Evolutionary conservation across 64 coral and sea anemone species (phyloP).

Genomic region (Pocillopora damicornis): DNA sequence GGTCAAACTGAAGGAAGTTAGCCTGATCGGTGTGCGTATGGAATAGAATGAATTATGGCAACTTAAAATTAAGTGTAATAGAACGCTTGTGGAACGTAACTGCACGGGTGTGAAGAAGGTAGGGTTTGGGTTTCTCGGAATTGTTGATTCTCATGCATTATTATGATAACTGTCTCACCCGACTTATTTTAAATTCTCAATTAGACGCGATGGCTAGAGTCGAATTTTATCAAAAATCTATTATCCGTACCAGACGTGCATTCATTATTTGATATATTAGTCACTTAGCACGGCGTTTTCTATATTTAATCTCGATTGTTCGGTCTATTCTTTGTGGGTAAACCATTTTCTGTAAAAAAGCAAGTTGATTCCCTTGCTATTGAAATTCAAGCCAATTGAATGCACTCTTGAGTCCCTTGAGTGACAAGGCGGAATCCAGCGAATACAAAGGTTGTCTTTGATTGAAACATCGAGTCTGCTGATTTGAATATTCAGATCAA

Average conservation of each 20-base stretch:
- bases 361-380: not conserved
- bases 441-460: not conserved
- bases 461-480: not conserved
- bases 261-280: not conserved
- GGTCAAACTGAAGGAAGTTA: too few relatives aligned
- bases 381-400: not conserved
- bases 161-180: too few relatives aligned
- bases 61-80: too few relatives aligned
- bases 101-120: too few relatives aligned
- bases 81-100: too few relatives aligned
- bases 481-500: constrained; percentile 13
- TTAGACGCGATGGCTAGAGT: too few relatives aligned
- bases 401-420: not conserved
- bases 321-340: not conserved
- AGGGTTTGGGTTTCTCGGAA: too few relatives aligned
- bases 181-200: too few relatives aligned
- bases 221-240: not conserved
- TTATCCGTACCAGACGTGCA: not conserved
- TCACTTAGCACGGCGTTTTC: not conserved
- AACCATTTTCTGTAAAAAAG: not conserved
- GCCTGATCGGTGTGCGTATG: too few relatives aligned
- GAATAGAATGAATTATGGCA: too few relatives aligned
- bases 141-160: too few relatives aligned
- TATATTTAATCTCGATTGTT: too few relatives aligned
- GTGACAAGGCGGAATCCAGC: not conserved